A percentile compares a stretch with the other conserved stretches of the same genome.
Conservation (phyloP, 2,888 invertebrate genomes). For the Brenthis daphne region DNA sequence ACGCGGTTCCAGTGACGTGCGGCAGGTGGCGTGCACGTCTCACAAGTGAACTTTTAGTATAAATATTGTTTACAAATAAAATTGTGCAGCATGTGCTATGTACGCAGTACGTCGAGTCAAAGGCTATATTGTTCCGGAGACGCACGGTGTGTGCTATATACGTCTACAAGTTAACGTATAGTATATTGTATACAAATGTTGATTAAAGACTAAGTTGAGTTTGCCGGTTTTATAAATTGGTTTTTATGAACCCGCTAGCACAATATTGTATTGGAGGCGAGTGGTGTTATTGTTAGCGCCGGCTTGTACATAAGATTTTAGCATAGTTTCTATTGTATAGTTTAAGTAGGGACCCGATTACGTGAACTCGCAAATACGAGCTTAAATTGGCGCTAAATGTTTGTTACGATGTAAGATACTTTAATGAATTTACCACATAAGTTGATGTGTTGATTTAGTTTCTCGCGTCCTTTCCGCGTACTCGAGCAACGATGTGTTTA, state of each 20-base stretch:
- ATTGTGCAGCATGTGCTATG: too few relatives aligned
- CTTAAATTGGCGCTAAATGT: constrained; percentile 1
- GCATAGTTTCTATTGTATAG: constrained; percentile 44
- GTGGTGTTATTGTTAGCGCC: neutral
- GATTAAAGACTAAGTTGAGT: too few relatives aligned
- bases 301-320: constrained; percentile 49
- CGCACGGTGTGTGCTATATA: too few relatives aligned
- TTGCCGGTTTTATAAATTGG: too few relatives aligned
- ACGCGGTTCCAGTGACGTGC: too few relatives aligned
- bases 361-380: constrained; percentile 51
- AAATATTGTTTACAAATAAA: too few relatives aligned
- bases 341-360: constrained; percentile 63
- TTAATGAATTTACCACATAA: constrained; percentile 13
- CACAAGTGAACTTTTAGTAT: too few relatives aligned
- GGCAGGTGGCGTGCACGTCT: too few relatives aligned
- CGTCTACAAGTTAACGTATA: too few relatives aligned
- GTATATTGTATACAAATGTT: too few relatives aligned
- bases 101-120: too few relatives aligned
- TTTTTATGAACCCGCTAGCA: neutral
- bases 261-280: neutral
- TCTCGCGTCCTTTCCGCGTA: neutral
- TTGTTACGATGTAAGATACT: constrained; percentile 15
- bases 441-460: neutral
- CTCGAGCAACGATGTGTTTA: neutral
- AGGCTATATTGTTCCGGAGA: too few relatives aligned